phyloP scores from a whole-genome alignment of 2,888 invertebrate genomes.

The Lepidocyrtinus sp. region DNA sequence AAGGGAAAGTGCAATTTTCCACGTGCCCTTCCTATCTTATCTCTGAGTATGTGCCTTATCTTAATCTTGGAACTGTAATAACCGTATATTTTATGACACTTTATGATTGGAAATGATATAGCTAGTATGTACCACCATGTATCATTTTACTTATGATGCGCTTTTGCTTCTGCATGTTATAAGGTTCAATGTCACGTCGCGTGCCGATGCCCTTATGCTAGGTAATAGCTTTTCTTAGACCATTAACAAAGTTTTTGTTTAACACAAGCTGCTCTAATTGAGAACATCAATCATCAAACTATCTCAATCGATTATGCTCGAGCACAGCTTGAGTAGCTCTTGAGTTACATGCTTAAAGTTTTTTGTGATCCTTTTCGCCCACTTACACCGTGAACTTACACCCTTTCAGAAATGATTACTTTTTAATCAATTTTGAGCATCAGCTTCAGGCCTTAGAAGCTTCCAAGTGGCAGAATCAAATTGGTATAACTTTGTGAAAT shows the following conservation, averaged over 20 bases:
- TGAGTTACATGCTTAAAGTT: too few relatives aligned
- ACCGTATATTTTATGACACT: background rate
- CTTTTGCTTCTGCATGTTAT: background rate
- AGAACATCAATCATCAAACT: constrained; percentile 14
- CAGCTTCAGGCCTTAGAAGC: too few relatives aligned
- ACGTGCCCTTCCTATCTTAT: background rate
- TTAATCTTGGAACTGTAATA: constrained; percentile 11
- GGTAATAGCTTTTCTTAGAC: background rate
- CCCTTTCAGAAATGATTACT: too few relatives aligned
- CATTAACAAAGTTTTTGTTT: too few relatives aligned
- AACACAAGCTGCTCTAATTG: background rate
- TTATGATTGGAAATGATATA: background rate
- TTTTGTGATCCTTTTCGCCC: too few relatives aligned
- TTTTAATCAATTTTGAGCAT: too few relatives aligned
- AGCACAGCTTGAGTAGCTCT: too few relatives aligned
- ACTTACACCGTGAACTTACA: too few relatives aligned
- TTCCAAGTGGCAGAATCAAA: too few relatives aligned
- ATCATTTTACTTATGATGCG: background rate
- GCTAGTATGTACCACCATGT: background rate
- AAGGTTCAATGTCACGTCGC: constrained; percentile 1
- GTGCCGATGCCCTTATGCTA: background rate
- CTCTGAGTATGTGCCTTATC: background rate
- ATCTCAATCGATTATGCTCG: too few relatives aligned
- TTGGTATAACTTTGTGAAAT: too few relatives aligned
- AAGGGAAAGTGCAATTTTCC: constrained; percentile 3